A percentile compares a stretch with the other conserved stretches of the same genome.
Evolutionary conservation across 92 coral and sea anemone genomes (phyloP).

Genomic region (Bergia sp.): DNA sequence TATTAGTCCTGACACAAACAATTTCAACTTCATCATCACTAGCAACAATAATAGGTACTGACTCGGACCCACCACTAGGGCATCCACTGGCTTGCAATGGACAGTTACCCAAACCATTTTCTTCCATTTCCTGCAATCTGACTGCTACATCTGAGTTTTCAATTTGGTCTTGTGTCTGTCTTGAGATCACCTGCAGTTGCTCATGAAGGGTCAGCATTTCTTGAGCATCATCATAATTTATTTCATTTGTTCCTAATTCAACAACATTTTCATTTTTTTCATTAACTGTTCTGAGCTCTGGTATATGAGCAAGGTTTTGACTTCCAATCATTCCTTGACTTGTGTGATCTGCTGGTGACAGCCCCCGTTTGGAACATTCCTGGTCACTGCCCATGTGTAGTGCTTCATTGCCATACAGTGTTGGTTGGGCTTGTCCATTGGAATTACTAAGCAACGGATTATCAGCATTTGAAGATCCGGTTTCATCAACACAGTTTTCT

Average conservation of each 20-base stretch:
- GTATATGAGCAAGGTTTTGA: background rate
- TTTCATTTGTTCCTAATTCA: background rate
- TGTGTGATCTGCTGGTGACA: background rate
- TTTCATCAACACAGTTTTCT: background rate
- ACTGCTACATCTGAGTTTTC: background rate
- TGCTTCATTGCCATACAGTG: background rate
- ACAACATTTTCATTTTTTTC: background rate
- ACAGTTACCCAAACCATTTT: background rate
- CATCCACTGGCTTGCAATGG: background rate
- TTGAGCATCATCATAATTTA: background rate
- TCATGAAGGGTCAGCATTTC: conserved; percentile 21
- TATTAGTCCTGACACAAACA: conserved; percentile 12
- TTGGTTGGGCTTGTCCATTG: background rate
- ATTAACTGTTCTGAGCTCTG: background rate
- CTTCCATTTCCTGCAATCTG: background rate
- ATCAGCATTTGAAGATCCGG: background rate
- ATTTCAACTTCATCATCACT: conserved; percentile 72
- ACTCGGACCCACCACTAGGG: background rate
- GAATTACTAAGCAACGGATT: background rate
- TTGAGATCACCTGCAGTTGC: conserved; percentile 26
- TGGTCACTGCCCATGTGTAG: background rate
- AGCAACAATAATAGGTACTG: conserved; percentile 24
- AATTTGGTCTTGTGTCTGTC: conserved; percentile 28
- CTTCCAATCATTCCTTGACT: background rate
- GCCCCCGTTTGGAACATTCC: background rate